These are phyloP conservation scores for Erythrocebus patas DNA, from an alignment of 2,113 vertebrate genomes.

Conservation along the genomic window DNA sequence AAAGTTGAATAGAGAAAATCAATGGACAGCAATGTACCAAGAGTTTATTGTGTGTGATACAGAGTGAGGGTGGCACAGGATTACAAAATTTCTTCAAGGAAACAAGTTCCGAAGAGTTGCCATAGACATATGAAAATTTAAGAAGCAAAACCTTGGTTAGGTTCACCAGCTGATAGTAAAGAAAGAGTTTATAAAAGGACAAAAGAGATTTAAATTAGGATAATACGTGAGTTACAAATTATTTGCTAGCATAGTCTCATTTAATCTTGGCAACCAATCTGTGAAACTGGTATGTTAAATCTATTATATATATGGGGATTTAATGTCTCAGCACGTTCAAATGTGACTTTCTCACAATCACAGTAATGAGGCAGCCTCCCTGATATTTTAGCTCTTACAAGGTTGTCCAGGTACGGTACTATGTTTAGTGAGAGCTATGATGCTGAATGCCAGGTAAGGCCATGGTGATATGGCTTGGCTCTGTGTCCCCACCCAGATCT, in stretches of 20 bases:
- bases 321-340: background rate
- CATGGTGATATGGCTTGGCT: too few species aligned
- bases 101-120: background rate
- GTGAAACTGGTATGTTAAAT: background rate
- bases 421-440: background rate
- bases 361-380: background rate
- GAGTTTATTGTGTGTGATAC: background rate
- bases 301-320: background rate
- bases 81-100: background rate
- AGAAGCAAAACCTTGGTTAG: background rate
- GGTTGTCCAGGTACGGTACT: background rate
- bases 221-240: background rate
- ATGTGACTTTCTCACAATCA: background rate
- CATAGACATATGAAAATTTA: background rate
- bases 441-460: background rate
- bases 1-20: background rate
- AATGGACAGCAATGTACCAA: background rate
- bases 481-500: too few species aligned
- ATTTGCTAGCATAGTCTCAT: background rate
- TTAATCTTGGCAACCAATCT: background rate
- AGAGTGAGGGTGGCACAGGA: background rate
- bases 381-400: background rate
- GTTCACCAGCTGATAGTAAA: background rate
- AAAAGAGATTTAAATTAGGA: background rate
- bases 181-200: background rate